Percentiles rank a stretch among this genome's conserved stretches.
phyloP scores from a whole-genome alignment of 2,888 invertebrate species.

The Deilephila porcellus region DNA sequence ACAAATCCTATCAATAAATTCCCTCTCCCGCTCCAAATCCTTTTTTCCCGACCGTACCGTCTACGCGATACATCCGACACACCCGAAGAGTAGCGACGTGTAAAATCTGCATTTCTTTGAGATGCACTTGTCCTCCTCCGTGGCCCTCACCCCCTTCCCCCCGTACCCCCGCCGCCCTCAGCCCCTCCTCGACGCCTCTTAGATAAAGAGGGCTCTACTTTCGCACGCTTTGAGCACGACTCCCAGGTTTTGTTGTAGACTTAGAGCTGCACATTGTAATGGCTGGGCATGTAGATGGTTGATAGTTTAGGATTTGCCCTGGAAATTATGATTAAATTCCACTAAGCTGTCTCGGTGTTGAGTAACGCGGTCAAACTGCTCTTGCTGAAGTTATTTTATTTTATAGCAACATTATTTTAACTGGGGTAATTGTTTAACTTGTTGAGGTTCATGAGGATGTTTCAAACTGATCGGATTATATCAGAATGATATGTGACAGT shows the following conservation, averaged over 20 bases:
- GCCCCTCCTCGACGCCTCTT: constrained; percentile 65
- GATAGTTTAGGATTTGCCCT: too few species aligned
- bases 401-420: too few species aligned
- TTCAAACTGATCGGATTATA: too few species aligned
- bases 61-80: constrained; percentile 72
- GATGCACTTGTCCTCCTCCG: constrained; percentile 79
- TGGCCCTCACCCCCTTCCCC: constrained; percentile 42
- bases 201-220: constrained; percentile 82
- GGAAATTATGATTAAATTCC: too few species aligned
- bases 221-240: constrained; percentile 79
- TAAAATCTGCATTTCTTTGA: constrained; percentile 86
- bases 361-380: too few species aligned
- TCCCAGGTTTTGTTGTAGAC: constrained; percentile 68
- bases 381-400: too few species aligned
- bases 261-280: constrained; percentile 33
- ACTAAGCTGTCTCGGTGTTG: too few species aligned
- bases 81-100: constrained; percentile 83
- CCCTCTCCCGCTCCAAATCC: not conserved
- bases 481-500: too few species aligned
- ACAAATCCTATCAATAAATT: too few species aligned
- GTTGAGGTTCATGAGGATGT: too few species aligned
- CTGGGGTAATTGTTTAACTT: too few species aligned
- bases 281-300: not conserved
- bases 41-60: constrained; percentile 58
- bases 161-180: constrained; percentile 41